Evolutionary conservation across 2,888 invertebrate genomes (phyloP), one percentile per base, ranked within the genome.

Genomic region (Drosophila rubida): DNA sequence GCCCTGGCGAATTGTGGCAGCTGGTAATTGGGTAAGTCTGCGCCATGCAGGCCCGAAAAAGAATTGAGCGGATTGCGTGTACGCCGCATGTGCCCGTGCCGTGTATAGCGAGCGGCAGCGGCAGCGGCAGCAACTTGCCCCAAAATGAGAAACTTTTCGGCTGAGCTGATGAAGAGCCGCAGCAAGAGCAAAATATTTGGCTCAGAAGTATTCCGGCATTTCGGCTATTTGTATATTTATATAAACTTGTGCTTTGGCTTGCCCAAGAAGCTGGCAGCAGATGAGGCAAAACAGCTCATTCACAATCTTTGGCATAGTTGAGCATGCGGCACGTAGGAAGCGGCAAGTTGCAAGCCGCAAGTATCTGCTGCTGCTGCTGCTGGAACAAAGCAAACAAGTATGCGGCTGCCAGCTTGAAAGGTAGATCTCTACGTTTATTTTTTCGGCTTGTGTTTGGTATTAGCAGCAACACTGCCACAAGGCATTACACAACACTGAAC

Each of bases 1-100:
- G 59, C 59, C 48, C 60, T 39, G 46, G 67, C 59, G 64, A 73
- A 72, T 78, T 67, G 75, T 71, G 77, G 75, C 78, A 80, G 80
- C 72, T 82, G 75, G 82, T 85, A 81, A 81, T 81, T 81, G 81
- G 81, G 69, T 77, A 66, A 81, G 62, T 62, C 53, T 53, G 54
- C n/a, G 45, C 46, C 25, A 50, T 27, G 42, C 37, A 53, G 45
- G 19, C 48, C 44, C 25, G 6, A 25, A 63, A 25, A 23, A 45
- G 35, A 37, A 59, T 54, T 61, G 42, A 55, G 51, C 44, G 55
- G 32, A 64, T 75, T 72, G 69, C 71, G 71, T 68, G 64, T 74
- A 70, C 74, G 72, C 59, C 64, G 42, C 58, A 35, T 62, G 35
- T 30, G 48, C 25, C 44, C 58, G 35, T 30, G 48, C 25, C 44